These are phyloP conservation scores for Peromyscus melanophrys DNA, from an alignment of 2,797 vertebrate genomes.

Conservation along the genomic window DNA sequence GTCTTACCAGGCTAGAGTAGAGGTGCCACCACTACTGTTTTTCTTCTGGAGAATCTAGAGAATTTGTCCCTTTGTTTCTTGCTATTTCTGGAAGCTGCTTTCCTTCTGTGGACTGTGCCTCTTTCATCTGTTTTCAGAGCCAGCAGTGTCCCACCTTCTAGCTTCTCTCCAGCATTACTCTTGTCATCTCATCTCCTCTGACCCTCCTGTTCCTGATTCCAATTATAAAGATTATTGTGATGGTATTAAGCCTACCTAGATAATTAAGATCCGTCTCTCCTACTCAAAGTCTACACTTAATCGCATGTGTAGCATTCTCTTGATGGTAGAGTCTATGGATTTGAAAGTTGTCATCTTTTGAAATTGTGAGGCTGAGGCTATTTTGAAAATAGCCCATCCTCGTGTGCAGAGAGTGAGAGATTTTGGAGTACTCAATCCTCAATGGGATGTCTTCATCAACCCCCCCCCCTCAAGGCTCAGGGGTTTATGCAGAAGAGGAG, in stretches of 20 bases:
- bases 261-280: neutral
- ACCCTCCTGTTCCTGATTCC: neutral
- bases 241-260: neutral
- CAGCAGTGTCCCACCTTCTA: neutral
- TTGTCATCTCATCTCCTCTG: neutral
- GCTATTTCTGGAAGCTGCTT: neutral
- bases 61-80: conserved; percentile 1
- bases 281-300: neutral
- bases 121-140: conserved; percentile 26
- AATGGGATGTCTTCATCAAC: neutral
- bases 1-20: neutral
- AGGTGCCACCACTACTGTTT: neutral
- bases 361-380: neutral
- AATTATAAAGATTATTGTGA: neutral
- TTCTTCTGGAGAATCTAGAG: neutral
- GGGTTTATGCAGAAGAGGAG: neutral
- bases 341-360: neutral
- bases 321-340: neutral
- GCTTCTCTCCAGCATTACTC: neutral
- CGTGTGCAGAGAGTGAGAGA: neutral
- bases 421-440: neutral
- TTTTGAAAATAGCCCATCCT: neutral
- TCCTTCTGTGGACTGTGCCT: neutral
- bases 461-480: neutral
- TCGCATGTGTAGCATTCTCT: neutral